Evolutionary conservation across 2,797 vertebrate species (phyloP), one percentile per base, ranked within the genome.

Genomic region (Mastacembelus armatus): DNA sequence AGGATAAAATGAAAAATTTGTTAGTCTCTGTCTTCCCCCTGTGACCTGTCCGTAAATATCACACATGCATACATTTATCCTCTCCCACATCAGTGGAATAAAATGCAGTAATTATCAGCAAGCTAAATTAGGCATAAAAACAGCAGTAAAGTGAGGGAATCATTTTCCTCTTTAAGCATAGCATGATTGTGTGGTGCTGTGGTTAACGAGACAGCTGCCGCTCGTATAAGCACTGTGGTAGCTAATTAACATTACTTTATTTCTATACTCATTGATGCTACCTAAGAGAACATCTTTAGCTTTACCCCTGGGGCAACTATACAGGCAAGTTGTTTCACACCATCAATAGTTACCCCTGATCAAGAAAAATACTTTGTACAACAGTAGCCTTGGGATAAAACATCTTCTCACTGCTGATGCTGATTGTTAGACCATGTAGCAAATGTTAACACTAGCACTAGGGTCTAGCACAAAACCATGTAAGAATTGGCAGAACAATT

Each of bases 111-210:
- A 63, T 74, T 68, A 54, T 66, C 76, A 60, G 61, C 48, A 72
- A 86, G 72, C 45, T 68, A 60, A 81, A 77, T 84, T 57, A 85
- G 74, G 66, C 39, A 73, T 76, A 74, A 86, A 82, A 61, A 79
- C 61, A 56, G 66, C 66, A 78, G 74, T 74, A 56, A 81, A 72
- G 54, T 19, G 57, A 71, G 70, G 55, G 22, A 55, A 68, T 68
- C 1, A 56, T 80, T 85, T 86, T 57, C 63, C 63, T 78, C 54
- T 60, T 72, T 69, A 81, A 71, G 62, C 60, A 30, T 22, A 8
- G n/a, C 73, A 71, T 66, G 77, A 83, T 81, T 14, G 36, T 68
- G 68, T 62, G 81, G 61, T 56, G 64, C 58, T 75, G 36, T 29
- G 21, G 71, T 66, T 76, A 88, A 83, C 60, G 76, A 84, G 78